Conservation (phyloP, 2,888 invertebrate species). For the Alitta virens region DNA sequence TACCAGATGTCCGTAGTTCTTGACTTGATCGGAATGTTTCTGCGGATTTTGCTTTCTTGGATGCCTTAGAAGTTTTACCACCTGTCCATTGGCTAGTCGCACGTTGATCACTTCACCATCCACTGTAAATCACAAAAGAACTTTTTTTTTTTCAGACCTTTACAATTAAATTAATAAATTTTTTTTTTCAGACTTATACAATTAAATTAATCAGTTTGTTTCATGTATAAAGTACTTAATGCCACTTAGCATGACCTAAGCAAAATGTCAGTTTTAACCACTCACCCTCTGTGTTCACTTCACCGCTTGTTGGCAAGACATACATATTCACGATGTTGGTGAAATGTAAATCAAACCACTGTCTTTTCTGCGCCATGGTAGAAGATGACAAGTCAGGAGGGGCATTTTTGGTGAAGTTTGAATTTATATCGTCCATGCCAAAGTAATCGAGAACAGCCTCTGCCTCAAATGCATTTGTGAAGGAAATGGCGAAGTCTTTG, state of each 20-base stretch:
- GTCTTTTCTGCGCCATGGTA: neutral
- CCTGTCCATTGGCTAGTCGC: neutral
- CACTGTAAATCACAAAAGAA: too few relatives aligned
- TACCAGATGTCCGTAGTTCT: conserved; percentile 2
- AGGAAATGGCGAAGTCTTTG: conserved; percentile 25
- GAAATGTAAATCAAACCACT: conserved; percentile 16
- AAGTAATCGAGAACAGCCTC: conserved; percentile 25
- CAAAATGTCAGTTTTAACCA: too few relatives aligned
- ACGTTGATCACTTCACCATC: neutral
- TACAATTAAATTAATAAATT: too few relatives aligned
- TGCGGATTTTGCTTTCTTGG: neutral
- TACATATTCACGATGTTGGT: conserved; percentile 6
- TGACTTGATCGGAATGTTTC: neutral
- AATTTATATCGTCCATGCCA: conserved; percentile 13
- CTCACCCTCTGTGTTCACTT: neutral
- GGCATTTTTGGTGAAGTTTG: neutral
- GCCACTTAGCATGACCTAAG: too few relatives aligned
- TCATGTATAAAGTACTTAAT: too few relatives aligned
- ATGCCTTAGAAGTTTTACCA: neutral
- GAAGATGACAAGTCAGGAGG: too few relatives aligned
- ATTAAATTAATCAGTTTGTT: too few relatives aligned
- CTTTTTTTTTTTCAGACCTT: too few relatives aligned
- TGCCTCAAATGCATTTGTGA: conserved; percentile 20
- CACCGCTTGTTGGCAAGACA: conserved; percentile 7
- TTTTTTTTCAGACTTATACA: too few relatives aligned